phyloP scores from a whole-genome alignment of 2,888 invertebrate species.

The Charanyca ferruginea region DNA sequence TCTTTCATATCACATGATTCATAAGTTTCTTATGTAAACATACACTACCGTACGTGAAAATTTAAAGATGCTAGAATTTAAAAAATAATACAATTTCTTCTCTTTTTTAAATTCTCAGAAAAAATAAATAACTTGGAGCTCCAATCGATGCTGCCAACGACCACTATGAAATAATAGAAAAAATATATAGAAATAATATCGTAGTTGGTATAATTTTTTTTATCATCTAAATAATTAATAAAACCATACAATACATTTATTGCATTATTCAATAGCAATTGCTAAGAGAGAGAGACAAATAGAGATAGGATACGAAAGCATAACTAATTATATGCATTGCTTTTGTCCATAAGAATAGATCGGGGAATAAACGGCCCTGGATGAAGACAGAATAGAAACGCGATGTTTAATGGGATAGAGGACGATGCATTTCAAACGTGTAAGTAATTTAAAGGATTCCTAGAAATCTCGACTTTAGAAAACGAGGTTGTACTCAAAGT shows the following conservation, averaged over 20 bases:
- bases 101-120: neutral
- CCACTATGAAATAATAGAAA: too few relatives aligned
- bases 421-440: slow-evolving; percentile 10
- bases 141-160: too few relatives aligned
- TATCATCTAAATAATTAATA: too few relatives aligned
- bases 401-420: slow-evolving; percentile 17
- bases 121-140: too few relatives aligned
- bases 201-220: too few relatives aligned
- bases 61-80: neutral
- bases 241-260: neutral
- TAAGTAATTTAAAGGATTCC: slow-evolving; percentile 47
- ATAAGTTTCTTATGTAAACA: neutral
- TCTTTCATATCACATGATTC: slow-evolving; percentile 3
- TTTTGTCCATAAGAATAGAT: slow-evolving; percentile 9
- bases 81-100: neutral
- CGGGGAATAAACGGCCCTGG: neutral
- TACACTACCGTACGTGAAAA: neutral
- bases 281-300: neutral
- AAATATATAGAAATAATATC: too few relatives aligned
- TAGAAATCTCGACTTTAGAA: slow-evolving; percentile 29
- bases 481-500: slow-evolving; percentile 36
- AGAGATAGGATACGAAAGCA: neutral
- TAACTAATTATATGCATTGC: slow-evolving; percentile 6
- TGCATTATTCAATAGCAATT: neutral
- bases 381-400: slow-evolving; percentile 7